phyloP scores from a whole-genome alignment of 2,888 invertebrate species.

The Drosophila longiperda region DNA sequence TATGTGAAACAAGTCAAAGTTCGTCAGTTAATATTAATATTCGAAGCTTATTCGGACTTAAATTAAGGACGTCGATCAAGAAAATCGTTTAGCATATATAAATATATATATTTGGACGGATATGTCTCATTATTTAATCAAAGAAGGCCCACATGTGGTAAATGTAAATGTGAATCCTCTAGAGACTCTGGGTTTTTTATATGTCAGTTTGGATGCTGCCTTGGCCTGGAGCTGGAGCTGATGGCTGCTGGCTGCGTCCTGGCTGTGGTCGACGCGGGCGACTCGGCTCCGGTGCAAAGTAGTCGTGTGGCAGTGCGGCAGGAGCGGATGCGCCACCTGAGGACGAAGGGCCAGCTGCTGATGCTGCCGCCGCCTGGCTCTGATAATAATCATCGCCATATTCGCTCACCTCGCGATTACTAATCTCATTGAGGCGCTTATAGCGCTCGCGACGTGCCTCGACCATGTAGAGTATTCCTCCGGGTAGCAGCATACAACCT shows the following conservation, averaged over 20 bases:
- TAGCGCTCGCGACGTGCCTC: constrained; percentile 93
- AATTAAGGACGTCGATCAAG: constrained; percentile 24
- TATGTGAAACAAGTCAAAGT: constrained; percentile 36
- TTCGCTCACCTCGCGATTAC: constrained; percentile 88
- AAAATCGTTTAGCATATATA: constrained; percentile 1
- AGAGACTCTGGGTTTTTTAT: constrained; percentile 83
- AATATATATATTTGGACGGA: constrained; percentile 39
- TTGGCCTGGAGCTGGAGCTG: constrained; percentile 80
- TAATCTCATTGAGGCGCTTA: constrained; percentile 89
- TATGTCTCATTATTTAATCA: constrained; percentile 26
- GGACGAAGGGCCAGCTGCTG: neutral
- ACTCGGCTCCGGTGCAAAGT: constrained; percentile 76
- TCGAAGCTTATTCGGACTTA: constrained; percentile 43
- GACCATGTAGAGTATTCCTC: constrained; percentile 92
- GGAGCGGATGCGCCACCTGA: constrained; percentile 36
- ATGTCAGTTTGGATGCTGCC: constrained; percentile 90
- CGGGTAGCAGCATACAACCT: constrained; percentile 90
- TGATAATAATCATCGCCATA: constrained; percentile 86
- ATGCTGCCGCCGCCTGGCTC: constrained; percentile 53
- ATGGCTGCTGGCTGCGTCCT: constrained; percentile 55
- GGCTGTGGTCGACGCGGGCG: constrained; percentile 81
- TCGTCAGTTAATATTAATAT: constrained; percentile 19
- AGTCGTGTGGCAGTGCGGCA: constrained; percentile 36
- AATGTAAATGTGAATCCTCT: neutral
- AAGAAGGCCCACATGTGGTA: constrained; percentile 12